A percentile compares a stretch with the other conserved stretches of the same genome.
Evolutionary conservation across 2,797 vertebrate species (phyloP).

Genomic region (Heterohyrax brucei): DNA sequence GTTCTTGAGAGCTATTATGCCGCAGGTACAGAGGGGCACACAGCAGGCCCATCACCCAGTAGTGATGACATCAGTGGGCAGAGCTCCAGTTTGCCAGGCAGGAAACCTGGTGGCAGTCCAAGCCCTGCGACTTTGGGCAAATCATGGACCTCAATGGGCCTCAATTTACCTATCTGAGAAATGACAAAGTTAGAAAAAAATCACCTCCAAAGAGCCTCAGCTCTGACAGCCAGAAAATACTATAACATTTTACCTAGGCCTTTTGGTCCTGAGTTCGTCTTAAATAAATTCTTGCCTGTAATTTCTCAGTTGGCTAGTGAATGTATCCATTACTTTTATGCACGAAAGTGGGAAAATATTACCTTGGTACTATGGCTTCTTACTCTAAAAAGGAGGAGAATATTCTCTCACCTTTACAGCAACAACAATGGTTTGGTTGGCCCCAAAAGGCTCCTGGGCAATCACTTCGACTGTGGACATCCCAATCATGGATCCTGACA

Average conservation of each 20-base stretch:
- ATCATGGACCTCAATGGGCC: neutral
- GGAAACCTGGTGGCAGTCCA: neutral
- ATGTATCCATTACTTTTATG: neutral
- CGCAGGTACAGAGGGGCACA: neutral
- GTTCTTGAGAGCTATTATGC: accelerated
- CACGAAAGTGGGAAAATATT: neutral
- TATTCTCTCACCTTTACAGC: slow-evolving; percentile 94
- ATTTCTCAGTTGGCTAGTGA: neutral
- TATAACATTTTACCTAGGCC: neutral
- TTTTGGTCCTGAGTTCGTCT: neutral
- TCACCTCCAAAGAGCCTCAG: neutral
- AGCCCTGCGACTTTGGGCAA: neutral
- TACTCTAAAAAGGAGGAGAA: neutral
- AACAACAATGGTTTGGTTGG: slow-evolving; percentile 95
- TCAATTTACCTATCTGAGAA: neutral
- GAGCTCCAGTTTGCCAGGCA: accelerated
- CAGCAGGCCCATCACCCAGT: no score
- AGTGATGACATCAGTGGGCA: neutral
- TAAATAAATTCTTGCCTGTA: neutral
- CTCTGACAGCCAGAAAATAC: neutral
- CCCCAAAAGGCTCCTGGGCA: slow-evolving; percentile 95
- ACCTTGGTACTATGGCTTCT: neutral
- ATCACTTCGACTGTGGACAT: slow-evolving; percentile 94
- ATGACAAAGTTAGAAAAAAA: neutral
- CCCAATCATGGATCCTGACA: slow-evolving; percentile 93